Conservation (phyloP, 2,797 vertebrate genomes). For the Pempheris klunzingeri region DNA sequence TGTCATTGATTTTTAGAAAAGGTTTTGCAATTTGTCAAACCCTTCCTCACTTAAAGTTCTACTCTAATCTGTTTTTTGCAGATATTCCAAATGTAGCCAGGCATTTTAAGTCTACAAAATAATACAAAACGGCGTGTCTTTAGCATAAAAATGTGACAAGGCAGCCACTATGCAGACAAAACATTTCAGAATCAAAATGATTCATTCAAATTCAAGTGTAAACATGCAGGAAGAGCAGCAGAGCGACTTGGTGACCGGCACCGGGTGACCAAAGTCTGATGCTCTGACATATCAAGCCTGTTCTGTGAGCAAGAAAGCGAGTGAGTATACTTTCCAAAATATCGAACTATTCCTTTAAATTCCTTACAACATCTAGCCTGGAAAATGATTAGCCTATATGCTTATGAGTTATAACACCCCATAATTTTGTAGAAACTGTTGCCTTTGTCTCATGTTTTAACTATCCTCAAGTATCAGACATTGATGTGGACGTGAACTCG, state of each 20-base stretch:
- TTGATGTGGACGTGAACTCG: constrained; percentile 47
- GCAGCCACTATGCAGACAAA: background rate
- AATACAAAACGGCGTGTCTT: background rate
- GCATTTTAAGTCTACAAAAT: background rate
- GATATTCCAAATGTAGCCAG: background rate
- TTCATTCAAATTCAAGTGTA: background rate
- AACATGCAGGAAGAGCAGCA: background rate
- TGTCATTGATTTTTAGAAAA: background rate
- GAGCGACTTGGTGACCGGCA: constrained; percentile 21
- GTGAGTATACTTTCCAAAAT: constrained; percentile 10
- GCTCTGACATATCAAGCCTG: constrained; percentile 38
- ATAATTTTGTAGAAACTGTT: constrained; percentile 47
- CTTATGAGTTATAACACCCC: constrained; percentile 51
- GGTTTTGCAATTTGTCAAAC: background rate
- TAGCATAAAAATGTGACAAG: background rate
- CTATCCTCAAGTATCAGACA: constrained; percentile 44
- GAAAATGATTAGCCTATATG: constrained; percentile 14
- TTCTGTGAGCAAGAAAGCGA: constrained; percentile 2
- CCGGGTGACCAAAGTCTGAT: constrained; percentile 32
- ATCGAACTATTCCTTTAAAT: constrained; percentile 6
- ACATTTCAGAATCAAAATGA: background rate
- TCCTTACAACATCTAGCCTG: constrained; percentile 16
- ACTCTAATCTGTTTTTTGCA: background rate
- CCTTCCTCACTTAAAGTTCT: background rate
- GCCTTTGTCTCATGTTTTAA: constrained; percentile 32